Conservation (phyloP, 2,888 invertebrate species). For the Vesta saturnalis region DNA sequence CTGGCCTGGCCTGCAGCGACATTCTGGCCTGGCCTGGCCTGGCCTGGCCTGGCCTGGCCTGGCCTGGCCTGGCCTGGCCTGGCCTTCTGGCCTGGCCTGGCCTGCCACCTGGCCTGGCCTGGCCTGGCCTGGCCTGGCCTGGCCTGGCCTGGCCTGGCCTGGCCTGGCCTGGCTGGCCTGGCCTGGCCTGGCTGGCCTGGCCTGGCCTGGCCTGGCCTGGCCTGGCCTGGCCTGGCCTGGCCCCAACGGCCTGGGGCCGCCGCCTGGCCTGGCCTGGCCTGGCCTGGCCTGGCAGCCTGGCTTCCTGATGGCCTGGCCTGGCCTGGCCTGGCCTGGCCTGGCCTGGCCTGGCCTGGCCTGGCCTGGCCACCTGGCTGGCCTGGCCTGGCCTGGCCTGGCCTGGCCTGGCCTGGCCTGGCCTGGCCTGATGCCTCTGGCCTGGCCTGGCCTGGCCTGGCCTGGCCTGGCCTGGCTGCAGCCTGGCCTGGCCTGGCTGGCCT, state of each 20-base stretch:
- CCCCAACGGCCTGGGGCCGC: background rate
- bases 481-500: background rate
- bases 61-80: background rate
- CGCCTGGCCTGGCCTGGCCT: background rate
- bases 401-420: background rate
- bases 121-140: background rate
- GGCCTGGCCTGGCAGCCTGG: background rate
- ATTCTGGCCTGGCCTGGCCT: background rate
- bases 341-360: background rate
- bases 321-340: background rate
- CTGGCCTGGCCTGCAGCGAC: background rate
- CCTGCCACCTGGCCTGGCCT: background rate
- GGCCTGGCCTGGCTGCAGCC: background rate
- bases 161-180: background rate
- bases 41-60: background rate
- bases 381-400: background rate
- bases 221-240: background rate
- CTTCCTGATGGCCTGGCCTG: background rate
- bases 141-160: background rate
- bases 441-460: background rate
- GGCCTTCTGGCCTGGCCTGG: background rate
- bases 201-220: background rate
- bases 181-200: background rate
- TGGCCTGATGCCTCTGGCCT: background rate
- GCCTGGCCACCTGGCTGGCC: background rate